These are phyloP conservation scores for Aplodontia rufa DNA, from an alignment of 2,113 vertebrate genomes.

Conservation along the genomic window DNA sequence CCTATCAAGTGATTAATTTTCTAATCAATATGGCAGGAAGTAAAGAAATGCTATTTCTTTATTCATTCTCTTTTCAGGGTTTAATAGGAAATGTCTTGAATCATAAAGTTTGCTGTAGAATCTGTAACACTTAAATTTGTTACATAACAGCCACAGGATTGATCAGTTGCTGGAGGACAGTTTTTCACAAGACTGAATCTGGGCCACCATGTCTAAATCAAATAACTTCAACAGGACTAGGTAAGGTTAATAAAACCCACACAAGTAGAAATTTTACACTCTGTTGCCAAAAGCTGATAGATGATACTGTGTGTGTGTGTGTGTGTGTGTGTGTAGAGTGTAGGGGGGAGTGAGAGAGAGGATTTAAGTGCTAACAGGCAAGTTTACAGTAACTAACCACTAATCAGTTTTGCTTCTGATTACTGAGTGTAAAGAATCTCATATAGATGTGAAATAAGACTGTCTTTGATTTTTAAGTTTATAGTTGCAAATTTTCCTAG, in stretches of 20 bases:
- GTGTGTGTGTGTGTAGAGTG: too few relatives aligned
- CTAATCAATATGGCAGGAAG: background rate
- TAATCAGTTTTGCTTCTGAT: slow-evolving; percentile 58
- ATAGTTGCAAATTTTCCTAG: slow-evolving; percentile 37
- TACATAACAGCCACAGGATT: background rate
- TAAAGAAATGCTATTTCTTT: background rate
- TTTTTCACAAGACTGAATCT: slow-evolving; percentile 43
- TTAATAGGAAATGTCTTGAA: slow-evolving; percentile 26
- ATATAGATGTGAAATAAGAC: slow-evolving; percentile 51
- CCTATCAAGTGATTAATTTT: slow-evolving; percentile 6
- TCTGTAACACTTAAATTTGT: slow-evolving; percentile 14
- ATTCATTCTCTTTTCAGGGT: background rate
- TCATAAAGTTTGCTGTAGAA: slow-evolving; percentile 27
- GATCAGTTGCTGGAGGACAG: background rate
- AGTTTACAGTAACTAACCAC: slow-evolving; percentile 14
- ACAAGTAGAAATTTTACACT: slow-evolving; percentile 36
- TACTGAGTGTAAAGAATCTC: slow-evolving; percentile 49
- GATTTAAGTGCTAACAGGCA: background rate
- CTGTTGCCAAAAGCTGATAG: slow-evolving; percentile 34
- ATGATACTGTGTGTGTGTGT: background rate
- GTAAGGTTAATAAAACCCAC: slow-evolving; percentile 45
- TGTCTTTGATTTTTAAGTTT: slow-evolving; percentile 40
- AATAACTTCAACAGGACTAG: slow-evolving; percentile 55
- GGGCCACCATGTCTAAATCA: slow-evolving; percentile 19
- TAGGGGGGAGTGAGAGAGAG: background rate